These are phyloP conservation scores for Erythrocebus patas DNA, from an alignment of 2,113 vertebrate genomes.

Conservation along the genomic window DNA sequence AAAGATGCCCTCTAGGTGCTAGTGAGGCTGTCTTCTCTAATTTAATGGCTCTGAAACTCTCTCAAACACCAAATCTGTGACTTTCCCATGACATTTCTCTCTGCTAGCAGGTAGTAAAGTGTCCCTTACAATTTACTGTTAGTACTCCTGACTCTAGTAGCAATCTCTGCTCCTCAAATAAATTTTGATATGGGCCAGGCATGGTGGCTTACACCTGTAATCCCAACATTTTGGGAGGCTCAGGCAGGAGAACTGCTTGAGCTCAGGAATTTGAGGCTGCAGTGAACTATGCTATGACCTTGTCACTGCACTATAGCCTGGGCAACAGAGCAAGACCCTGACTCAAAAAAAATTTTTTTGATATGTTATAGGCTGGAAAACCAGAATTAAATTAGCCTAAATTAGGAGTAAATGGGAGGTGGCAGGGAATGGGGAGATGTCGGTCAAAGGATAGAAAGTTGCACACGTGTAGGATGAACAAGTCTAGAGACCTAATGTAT, in stretches of 20 bases:
- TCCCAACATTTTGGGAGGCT: too few relatives aligned
- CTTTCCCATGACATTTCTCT: not conserved
- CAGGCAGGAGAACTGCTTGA: too few relatives aligned
- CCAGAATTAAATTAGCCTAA: not conserved
- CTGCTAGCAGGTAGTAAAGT: not conserved
- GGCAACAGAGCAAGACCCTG: too few relatives aligned
- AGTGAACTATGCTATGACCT: too few relatives aligned
- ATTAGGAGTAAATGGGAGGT: not conserved
- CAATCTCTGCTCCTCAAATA: not conserved
- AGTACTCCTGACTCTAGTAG: not conserved
- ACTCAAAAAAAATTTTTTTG: not conserved
- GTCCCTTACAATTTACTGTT: not conserved
- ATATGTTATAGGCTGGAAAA: not conserved
- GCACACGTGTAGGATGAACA: not conserved
- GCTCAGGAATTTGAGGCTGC: too few relatives aligned
- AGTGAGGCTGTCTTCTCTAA: not conserved
- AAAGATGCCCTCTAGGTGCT: not conserved
- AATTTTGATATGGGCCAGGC: not conserved
- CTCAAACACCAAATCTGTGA: not conserved
- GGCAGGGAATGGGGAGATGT: not conserved
- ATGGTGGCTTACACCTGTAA: too few relatives aligned
- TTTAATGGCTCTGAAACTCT: not conserved
- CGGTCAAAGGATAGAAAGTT: not conserved
- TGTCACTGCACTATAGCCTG: too few relatives aligned
- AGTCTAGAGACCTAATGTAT: not conserved